Base-by-base conservation (phyloP, 2,797 vertebrate species). In the Denticeps clupeoides region DNA sequence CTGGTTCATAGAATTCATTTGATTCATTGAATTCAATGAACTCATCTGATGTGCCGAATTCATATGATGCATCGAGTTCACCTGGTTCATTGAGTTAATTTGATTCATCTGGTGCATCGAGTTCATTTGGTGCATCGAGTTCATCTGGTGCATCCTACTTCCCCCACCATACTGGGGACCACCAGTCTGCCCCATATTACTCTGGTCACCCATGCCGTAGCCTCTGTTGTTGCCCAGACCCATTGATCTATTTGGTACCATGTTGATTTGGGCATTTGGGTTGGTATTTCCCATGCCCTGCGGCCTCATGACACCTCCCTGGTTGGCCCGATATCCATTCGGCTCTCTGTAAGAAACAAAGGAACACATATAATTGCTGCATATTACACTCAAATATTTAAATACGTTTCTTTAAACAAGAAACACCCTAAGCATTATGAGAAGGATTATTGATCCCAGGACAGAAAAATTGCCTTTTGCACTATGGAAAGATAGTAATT, bases 291-390 rank as follows among this genome's bases (percentile, higher is more conserved):
- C 82, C 59, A 89, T 69, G 31, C 74, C 72, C 38, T 88, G 74
- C 44, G 88, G 74, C 62, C 91, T 87, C 69, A 91, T 65, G 47
- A 77, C 82, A 53, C 69, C 85, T 58, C 63, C 84, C 23, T 88
- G 80, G 70, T 86, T 92, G 53, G 85, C 75, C 54, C 90, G 82
- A 67, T 89, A 97, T 59, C 85, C 82, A 68, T 89, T 94, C 64
- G 88, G 90, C 60, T 97, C 95, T 73, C 95, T 99, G 65, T 7
- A 73, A 64, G 16, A 31, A 27, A 52, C 13, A 2, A 53, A 27
- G 12, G n/a, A n/a, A n/a, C n/a, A n/a, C n/a, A n/a, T n/a, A n/a
- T n/a, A n/a, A n/a, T n/a, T n/a, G n/a, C n/a, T n/a, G n/a, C n/a
- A n/a, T n/a, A n/a, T n/a, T n/a, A n/a, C n/a, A n/a, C n/a, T n/a